Evolutionary conservation across 2,113 vertebrate genomes (phyloP).

Genomic region (Cavia aperea): DNA sequence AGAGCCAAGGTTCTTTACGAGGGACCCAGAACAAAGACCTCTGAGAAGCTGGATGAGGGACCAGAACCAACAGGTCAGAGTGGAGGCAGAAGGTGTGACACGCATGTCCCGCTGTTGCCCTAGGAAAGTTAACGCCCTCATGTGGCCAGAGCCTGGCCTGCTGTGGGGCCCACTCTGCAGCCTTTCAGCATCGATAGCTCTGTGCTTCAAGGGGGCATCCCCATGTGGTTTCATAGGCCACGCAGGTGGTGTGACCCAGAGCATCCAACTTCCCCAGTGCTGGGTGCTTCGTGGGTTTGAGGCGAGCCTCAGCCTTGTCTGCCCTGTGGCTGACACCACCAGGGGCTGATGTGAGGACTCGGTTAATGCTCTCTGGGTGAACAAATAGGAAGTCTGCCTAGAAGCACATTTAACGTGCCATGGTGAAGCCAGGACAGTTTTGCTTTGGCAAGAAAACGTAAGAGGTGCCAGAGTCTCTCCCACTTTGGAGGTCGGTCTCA

Average conservation of each 20-base stretch:
- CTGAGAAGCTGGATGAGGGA: background rate
- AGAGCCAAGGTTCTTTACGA: fast-evolving
- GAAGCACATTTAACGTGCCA: background rate
- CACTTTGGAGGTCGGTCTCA: background rate
- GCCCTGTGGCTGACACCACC: fast-evolving
- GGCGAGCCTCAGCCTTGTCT: fast-evolving
- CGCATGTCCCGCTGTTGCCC: fast-evolving
- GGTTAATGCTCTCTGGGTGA: background rate
- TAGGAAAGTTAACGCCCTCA: background rate
- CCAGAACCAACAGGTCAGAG: background rate
- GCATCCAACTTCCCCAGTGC: background rate
- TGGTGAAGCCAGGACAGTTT: background rate
- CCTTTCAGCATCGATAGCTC: fast-evolving
- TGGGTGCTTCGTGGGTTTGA: background rate
- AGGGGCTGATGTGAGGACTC: background rate
- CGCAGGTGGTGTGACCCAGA: background rate
- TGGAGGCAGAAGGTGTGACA: too few species aligned
- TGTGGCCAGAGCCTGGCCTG: background rate
- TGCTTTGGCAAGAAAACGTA: background rate
- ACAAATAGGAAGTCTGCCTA: background rate
- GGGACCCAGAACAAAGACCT: background rate
- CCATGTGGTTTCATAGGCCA: background rate
- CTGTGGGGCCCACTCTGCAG: background rate
- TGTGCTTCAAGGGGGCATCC: background rate
- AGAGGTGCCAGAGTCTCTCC: background rate